A percentile compares a stretch with the other conserved stretches of the same genome.
phyloP scores from a whole-genome alignment of 2,797 vertebrate genomes.

The Numenius phaeopus region DNA sequence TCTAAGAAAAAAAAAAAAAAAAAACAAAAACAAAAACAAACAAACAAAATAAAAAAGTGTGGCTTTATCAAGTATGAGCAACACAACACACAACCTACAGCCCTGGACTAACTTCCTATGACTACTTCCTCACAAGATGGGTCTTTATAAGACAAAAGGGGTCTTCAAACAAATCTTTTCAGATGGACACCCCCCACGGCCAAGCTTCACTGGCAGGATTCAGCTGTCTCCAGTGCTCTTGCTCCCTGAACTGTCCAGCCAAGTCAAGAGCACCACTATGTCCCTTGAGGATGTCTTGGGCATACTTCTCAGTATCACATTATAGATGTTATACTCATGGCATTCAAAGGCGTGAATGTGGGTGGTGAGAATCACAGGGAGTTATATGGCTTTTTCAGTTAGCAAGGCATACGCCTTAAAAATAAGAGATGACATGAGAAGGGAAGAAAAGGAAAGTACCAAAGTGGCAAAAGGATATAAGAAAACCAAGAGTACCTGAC shows the following conservation, averaged over 20 bases:
- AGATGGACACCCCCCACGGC: accelerated
- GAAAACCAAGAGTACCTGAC: not conserved
- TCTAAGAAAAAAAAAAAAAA: not conserved
- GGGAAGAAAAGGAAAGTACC: not conserved
- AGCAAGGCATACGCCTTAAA: not conserved
- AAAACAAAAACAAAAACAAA: too few relatives aligned
- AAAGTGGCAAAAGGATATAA: not conserved
- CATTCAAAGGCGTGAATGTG: not conserved
- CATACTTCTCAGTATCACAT: not conserved
- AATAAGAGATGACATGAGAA: not conserved
- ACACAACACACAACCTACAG: not conserved
- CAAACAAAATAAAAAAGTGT: too few relatives aligned
- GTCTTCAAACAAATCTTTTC: not conserved
- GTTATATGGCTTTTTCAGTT: not conserved
- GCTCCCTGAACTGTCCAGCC: not conserved
- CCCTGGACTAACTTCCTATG: not conserved
- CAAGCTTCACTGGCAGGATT: not conserved
- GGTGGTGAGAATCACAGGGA: not conserved
- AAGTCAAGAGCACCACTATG: not conserved
- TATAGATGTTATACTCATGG: not conserved
- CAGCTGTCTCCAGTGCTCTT: not conserved
- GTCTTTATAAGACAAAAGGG: not conserved
- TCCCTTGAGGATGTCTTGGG: not conserved
- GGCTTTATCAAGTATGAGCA: not conserved
- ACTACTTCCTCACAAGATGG: not conserved